Evolutionary conservation across 2,113 vertebrate genomes (phyloP).

Genomic region (Myodes glareolus): DNA sequence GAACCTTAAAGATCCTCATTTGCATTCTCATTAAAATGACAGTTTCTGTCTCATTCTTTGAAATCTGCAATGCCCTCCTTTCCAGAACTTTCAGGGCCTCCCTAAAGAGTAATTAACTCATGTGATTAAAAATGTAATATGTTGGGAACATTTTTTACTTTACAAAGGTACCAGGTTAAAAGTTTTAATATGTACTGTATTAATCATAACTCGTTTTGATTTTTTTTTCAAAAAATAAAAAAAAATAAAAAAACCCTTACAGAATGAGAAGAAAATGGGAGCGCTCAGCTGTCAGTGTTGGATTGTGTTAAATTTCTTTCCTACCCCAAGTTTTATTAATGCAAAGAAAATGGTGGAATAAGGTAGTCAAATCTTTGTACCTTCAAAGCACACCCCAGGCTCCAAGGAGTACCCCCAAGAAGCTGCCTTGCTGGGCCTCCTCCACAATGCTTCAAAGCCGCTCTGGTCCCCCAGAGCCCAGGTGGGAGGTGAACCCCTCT

Average conservation of each 20-base stretch:
- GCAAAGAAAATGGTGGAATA: neutral
- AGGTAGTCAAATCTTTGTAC: neutral
- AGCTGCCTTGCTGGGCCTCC: accelerated
- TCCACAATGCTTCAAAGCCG: neutral
- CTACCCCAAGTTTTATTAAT: slow-evolving; percentile 54
- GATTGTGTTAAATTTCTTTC: neutral
- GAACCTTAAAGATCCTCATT: slow-evolving; percentile 79
- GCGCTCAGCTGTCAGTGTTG: neutral
- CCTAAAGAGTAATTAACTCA: slow-evolving; percentile 78
- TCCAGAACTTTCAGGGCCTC: slow-evolving; percentile 68
- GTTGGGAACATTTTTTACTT: slow-evolving; percentile 62
- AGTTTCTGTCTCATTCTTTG: slow-evolving; percentile 77
- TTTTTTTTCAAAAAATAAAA: neutral
- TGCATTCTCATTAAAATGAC: slow-evolving; percentile 83
- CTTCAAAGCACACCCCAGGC: neutral
- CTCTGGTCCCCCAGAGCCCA: accelerated
- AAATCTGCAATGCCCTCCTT: slow-evolving; percentile 60
- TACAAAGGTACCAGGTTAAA: slow-evolving; percentile 61
- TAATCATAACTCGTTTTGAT: slow-evolving; percentile 60
- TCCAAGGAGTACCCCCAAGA: accelerated
- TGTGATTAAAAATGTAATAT: slow-evolving; percentile 76
- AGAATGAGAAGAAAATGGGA: slow-evolving; percentile 2
- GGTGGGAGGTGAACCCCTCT: accelerated
- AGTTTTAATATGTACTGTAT: slow-evolving; percentile 50
- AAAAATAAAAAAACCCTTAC: slow-evolving; percentile 12